Percentiles rank a stretch among this genome's conserved stretches.
These are phyloP conservation scores for Aurelia aurita DNA, from an alignment of 30 jellyfish, hydroid and myxozoan genomes.

Conservation along the genomic window DNA sequence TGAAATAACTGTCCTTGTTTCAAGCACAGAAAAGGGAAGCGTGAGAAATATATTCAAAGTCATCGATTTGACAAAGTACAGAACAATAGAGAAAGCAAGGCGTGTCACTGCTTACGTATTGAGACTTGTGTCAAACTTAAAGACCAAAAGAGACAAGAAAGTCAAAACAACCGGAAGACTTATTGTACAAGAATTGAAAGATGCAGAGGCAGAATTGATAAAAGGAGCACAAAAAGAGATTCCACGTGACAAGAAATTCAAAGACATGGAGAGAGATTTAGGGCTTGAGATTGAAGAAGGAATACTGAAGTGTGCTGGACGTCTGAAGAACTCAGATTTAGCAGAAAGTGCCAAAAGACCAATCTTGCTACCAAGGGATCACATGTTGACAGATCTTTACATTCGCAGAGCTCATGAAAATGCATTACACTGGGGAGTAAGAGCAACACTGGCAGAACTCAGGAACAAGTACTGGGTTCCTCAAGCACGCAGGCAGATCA, in stretches of 20 bases:
- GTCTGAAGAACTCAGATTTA: constrained; percentile 12
- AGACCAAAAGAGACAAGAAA: no score
- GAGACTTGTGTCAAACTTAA: background rate
- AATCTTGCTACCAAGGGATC: constrained; percentile 22
- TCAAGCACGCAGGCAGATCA: constrained; percentile 42
- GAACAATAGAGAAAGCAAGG: constrained; percentile 7
- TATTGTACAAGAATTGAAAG: background rate
- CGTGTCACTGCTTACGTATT: constrained; percentile 3
- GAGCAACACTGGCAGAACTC: constrained; percentile 40
- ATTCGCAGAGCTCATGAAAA: constrained; percentile 11
- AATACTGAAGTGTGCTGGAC: background rate
- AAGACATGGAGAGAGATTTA: background rate
- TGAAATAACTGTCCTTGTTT: background rate
- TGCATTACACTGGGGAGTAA: constrained; percentile 16
- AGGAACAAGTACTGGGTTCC: constrained; percentile 58
- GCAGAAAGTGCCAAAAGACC: background rate
- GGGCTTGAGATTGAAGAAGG: constrained; percentile 6
- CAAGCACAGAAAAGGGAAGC: background rate
- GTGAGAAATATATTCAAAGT: background rate
- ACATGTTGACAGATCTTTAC: constrained; percentile 15
- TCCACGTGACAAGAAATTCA: constrained; percentile 3
- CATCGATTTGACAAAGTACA: background rate
- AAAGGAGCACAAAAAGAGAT: constrained; percentile 1
- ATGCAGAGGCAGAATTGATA: constrained; percentile 21
- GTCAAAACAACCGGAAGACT: constrained; percentile 10